Conservation (phyloP, 2,888 invertebrate genomes). For the Caradrina kadenii region DNA sequence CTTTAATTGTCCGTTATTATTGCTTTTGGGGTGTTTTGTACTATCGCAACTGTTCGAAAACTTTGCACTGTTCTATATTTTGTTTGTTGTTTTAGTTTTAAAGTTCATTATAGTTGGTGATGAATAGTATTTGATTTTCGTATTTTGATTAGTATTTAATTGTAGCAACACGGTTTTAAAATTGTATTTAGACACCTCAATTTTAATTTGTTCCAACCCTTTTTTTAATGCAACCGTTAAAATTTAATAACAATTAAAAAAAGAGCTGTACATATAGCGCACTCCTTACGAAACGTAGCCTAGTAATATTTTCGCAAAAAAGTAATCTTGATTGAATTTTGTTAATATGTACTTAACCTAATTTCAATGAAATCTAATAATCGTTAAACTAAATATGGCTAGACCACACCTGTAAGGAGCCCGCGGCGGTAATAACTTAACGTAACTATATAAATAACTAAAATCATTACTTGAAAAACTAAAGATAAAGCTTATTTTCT, state of each 20-base stretch:
- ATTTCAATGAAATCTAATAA: no score
- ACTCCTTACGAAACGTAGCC: not conserved
- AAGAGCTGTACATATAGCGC: not conserved
- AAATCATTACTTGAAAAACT: not conserved
- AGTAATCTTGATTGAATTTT: no score
- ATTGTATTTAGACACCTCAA: conserved; percentile 33
- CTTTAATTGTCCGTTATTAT: conserved; percentile 70
- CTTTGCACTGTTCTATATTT: conserved; percentile 86
- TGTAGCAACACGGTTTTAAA: conserved; percentile 33
- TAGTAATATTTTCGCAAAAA: not conserved
- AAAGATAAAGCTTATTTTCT: conserved; percentile 58
- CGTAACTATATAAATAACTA: not conserved
- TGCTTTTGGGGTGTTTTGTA: conserved; percentile 82
- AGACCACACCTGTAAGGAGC: no score
- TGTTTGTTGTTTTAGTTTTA: conserved; percentile 61
- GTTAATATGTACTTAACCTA: no score
- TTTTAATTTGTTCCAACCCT: conserved; percentile 9
- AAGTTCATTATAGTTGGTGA: conserved; percentile 50
- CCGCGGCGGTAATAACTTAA: no score
- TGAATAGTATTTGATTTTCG: conserved; percentile 36
- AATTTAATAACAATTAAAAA: not conserved
- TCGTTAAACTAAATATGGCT: no score
- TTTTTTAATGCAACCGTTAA: conserved; percentile 1
- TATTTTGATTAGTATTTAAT: conserved; percentile 23
- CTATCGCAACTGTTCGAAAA: conserved; percentile 91